phyloP scores from a whole-genome alignment of 1,140 invertebrate species.

The Sminthurinus signatus region DNA sequence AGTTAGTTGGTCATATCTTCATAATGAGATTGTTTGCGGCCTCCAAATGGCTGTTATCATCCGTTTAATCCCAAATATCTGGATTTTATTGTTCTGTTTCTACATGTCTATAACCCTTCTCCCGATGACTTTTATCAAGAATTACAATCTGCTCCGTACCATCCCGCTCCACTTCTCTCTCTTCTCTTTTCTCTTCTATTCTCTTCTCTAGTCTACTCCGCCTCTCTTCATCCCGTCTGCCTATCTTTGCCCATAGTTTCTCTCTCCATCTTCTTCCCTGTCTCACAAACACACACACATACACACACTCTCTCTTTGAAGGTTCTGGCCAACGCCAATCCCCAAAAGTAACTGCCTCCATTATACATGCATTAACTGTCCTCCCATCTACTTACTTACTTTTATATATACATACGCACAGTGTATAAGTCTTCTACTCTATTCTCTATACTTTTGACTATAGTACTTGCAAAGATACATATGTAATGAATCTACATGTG shows the following conservation, averaged over 20 bases:
- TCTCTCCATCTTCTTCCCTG: too few relatives aligned
- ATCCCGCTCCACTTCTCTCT: too few relatives aligned
- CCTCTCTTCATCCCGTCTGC: neutral
- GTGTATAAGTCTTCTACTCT: too few relatives aligned
- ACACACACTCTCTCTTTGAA: neutral
- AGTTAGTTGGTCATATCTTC: conserved; percentile 34
- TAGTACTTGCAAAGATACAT: too few relatives aligned
- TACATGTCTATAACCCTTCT: conserved; percentile 25
- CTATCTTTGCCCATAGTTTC: too few relatives aligned
- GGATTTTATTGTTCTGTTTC: conserved; percentile 38
- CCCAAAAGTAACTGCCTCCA: conserved; percentile 24
- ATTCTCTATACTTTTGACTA: too few relatives aligned
- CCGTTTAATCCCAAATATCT: conserved; percentile 38
- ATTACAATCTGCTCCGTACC: conserved; percentile 29
- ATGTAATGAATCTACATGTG: too few relatives aligned
- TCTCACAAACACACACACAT: too few relatives aligned
- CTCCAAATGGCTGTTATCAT: conserved; percentile 38
- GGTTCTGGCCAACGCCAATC: conserved; percentile 28
- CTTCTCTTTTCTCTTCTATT: too few relatives aligned
- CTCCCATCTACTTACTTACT: conserved; percentile 15
- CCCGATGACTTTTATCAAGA: conserved; percentile 26
- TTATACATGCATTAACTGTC: conserved; percentile 32
- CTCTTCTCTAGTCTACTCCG: too few relatives aligned
- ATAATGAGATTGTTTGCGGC: conserved; percentile 40
- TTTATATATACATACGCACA: too few relatives aligned